Conservation (phyloP, 2,888 invertebrate genomes). For the Zaprionus lineosus region DNA sequence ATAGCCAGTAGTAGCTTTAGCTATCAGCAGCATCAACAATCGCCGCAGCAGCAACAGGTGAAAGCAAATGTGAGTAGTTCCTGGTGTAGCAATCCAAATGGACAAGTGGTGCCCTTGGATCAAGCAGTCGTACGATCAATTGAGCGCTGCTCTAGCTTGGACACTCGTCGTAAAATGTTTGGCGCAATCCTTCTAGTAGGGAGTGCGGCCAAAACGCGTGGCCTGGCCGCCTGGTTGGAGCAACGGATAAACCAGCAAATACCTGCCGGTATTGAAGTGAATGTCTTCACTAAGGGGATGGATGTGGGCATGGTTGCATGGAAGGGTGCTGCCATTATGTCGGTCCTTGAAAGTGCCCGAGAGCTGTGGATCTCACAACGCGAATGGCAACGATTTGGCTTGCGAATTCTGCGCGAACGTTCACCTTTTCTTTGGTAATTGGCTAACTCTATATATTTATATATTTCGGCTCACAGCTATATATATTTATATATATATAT, state of each 20-base stretch:
- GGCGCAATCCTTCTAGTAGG: slow-evolving; percentile 95
- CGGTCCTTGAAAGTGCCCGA: slow-evolving; percentile 95
- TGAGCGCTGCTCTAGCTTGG: slow-evolving; percentile 94
- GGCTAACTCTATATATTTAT: neutral
- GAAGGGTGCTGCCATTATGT: slow-evolving; percentile 97
- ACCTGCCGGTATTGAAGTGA: slow-evolving; percentile 94
- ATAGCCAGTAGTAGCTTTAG: slow-evolving; percentile 82
- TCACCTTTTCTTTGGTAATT: slow-evolving; percentile 94
- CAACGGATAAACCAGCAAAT: slow-evolving; percentile 90
- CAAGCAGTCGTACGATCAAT: slow-evolving; percentile 96
- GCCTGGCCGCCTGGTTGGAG: slow-evolving; percentile 93
- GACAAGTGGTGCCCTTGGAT: slow-evolving; percentile 93
- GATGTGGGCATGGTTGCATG: slow-evolving; percentile 95
- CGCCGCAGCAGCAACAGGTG: slow-evolving; percentile 83
- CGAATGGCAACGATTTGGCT: slow-evolving; percentile 94
- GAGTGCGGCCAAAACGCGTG: slow-evolving; percentile 94
- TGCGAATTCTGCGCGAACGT: slow-evolving; percentile 93
- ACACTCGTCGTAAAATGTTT: slow-evolving; percentile 96
- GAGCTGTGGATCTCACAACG: slow-evolving; percentile 94
- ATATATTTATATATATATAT: too few relatives aligned
- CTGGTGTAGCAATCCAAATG: slow-evolving; percentile 87
- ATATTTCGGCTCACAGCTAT: too few relatives aligned
- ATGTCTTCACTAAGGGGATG: slow-evolving; percentile 95
- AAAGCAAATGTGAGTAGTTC: slow-evolving; percentile 23
- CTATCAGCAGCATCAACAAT: slow-evolving; percentile 83